Base-by-base conservation (phyloP, 2,797 vertebrate genomes). In the Lagodon rhomboides region DNA sequence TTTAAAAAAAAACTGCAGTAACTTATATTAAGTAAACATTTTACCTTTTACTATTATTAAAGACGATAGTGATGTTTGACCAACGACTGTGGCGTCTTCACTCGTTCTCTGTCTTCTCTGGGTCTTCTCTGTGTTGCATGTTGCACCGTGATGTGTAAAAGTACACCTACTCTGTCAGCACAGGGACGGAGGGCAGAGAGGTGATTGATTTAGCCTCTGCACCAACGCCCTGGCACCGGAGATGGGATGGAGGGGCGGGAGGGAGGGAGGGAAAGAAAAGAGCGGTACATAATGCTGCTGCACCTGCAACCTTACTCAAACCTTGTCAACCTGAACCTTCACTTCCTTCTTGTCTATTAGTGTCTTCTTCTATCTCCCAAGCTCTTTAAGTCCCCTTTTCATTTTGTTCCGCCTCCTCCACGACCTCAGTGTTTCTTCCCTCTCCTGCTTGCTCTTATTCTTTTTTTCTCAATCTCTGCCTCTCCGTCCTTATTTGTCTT, bases 1-100 rank as follows among this genome's bases (percentile, higher is more conserved):
- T 84, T 83, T 91, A 90, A 92, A 34, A 92, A 34, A 30, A 65
- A 88, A 91, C 79, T 86, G 86, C 85, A 86, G 92, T 93, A 94
- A 94, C 94, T 95, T 95, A 94, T 93, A 95, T 94, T 93, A 94
- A 93, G 94, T 94, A 77, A 77, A 85, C 73, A 79, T 87, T 90
- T 89, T 68, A 91, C 92, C 85, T 93, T 93, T 91, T 91, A 88
- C 73, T 91, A 83, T 83, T 41, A 92, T 88, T 92, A 90, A 93
- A 93, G 92, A 79, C 3, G 63, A 85, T 84, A 85, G 85, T 87
- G 79, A 85, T 76, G 86, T 92, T 92, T 88, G 83, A 86, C 55
- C 66, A 72, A 75, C 12, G 69, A 43, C 65, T 89, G 75, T 76
- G 59, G 60, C 51, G 34, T 34, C 34, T 77, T 86, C 77, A 11